Base-by-base conservation (phyloP, 2,113 vertebrate genomes). In the Eretmochelys imbricata region DNA sequence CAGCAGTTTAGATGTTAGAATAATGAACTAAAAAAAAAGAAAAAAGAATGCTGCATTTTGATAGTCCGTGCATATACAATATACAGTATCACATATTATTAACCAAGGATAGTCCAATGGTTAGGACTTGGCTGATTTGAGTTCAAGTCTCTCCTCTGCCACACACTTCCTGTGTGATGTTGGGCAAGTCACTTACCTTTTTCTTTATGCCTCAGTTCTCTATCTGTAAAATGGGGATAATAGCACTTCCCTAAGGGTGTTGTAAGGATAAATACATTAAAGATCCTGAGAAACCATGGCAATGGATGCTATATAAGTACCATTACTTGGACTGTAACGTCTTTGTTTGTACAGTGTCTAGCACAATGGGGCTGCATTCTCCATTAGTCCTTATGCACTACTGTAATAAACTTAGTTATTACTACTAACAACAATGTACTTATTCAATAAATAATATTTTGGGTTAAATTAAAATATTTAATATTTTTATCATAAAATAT, bases 41-140 rank as follows among this genome's bases (percentile, higher is more conserved):
- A 62, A 57, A 53, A 29, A 27, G 49, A 69, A 10, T 1, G 0
- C 25, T 0, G 6, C 2, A 8, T 9, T 0, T 49, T 2, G 42
- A 0, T 29, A 3, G 50, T 1, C 42, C 2, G 51, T 11, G 49
- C 3, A 57, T 48, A 17, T 1, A 35, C 0, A 48, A 57, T 48
- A 17, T 1, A 35, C 0, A 48, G 17, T 1, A 9, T 5, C 80
- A 76, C 6, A 25, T 42, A 31, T 29, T 31, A 53, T 50, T 50
- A 80, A 17, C 53, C 80, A 10, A 38, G 76, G 12, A 35, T 1
- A 13, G 2, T 78, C 24, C 53, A 8, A 1, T 53, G 49, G 2
- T n/a, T n/a, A 29, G 17, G 8, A 9, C 8, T 22, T 80, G 51
- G 29, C 9, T 59, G 48, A 25, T 3, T 38, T 0, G 48, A 82